A percentile compares a stretch with the other conserved stretches of the same genome.
These are phyloP conservation scores for Delphinus delphis DNA, from an alignment of 2,113 vertebrate species.

Conservation along the genomic window DNA sequence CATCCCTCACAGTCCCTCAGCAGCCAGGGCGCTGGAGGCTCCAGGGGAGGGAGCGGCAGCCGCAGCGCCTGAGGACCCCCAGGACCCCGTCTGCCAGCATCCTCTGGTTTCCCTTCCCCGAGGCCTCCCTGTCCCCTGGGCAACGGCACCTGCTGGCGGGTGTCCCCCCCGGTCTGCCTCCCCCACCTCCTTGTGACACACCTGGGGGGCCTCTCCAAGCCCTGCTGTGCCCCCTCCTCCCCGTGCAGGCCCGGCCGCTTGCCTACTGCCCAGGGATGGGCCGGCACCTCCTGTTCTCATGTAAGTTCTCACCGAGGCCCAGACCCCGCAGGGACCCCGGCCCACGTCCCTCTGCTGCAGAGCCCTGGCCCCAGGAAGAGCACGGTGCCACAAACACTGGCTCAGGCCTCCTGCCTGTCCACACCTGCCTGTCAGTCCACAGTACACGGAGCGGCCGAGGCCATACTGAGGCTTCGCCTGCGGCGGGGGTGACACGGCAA, in stretches of 20 bases:
- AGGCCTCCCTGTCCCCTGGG: background rate
- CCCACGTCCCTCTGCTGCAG: no score
- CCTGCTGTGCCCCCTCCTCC: background rate
- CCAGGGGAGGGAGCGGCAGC: background rate
- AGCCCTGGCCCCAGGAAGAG: no score
- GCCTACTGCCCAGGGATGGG: background rate
- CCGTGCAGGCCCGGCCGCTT: fast-evolving
- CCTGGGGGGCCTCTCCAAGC: background rate
- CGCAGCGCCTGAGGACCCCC: background rate
- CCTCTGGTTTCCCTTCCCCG: background rate
- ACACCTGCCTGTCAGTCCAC: fast-evolving
- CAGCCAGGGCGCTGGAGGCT: background rate
- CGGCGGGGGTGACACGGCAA: no score
- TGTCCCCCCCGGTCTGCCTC: background rate
- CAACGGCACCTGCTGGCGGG: background rate
- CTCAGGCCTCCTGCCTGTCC: no score
- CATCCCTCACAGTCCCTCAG: background rate
- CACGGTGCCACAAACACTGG: no score
- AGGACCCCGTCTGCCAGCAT: background rate
- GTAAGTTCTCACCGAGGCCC: background rate
- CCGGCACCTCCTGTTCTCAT: background rate
- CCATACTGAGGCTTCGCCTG: no score
- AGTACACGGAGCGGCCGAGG: no score
- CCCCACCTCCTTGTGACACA: background rate
- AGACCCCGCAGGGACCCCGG: background rate